Conservation (phyloP, 92 coral and sea anemone species). For the Scolanthus callimorphus region DNA sequence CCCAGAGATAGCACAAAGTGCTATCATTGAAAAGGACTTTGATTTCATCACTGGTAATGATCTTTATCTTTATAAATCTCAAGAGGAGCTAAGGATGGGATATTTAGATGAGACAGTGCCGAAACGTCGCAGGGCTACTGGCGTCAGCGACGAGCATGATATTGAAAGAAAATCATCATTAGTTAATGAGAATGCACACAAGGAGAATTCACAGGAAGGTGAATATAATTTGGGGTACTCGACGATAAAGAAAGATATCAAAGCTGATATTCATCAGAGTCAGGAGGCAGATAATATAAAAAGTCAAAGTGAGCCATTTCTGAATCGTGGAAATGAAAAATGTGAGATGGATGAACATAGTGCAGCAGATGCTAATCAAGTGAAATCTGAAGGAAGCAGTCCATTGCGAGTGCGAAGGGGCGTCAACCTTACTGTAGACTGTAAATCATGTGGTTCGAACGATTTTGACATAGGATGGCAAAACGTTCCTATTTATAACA, state of each 20-base stretch:
- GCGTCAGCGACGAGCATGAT: conserved; percentile 26
- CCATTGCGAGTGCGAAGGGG: not conserved
- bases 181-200: no score
- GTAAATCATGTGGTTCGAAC: no score
- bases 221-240: not conserved
- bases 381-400: not conserved
- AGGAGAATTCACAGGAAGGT: not conserved
- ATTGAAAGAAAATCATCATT: conserved; percentile 4
- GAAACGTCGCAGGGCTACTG: conserved; percentile 2
- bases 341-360: no score
- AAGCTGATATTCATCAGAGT: not conserved
- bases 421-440: not conserved
- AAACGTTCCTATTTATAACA: no score
- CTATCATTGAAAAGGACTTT: not conserved
- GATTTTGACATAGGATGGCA: no score
- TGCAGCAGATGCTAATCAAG: not conserved
- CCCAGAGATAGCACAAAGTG: not conserved
- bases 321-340: no score
- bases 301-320: no score
- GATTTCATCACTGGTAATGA: not conserved
- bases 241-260: not conserved
- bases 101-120: not conserved
- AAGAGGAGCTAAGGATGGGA: conserved; percentile 19
- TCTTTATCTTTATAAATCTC: not conserved
- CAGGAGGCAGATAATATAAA: not conserved